Conservation (phyloP, 2,888 invertebrate genomes). For the Oscheius sp. region DNA sequence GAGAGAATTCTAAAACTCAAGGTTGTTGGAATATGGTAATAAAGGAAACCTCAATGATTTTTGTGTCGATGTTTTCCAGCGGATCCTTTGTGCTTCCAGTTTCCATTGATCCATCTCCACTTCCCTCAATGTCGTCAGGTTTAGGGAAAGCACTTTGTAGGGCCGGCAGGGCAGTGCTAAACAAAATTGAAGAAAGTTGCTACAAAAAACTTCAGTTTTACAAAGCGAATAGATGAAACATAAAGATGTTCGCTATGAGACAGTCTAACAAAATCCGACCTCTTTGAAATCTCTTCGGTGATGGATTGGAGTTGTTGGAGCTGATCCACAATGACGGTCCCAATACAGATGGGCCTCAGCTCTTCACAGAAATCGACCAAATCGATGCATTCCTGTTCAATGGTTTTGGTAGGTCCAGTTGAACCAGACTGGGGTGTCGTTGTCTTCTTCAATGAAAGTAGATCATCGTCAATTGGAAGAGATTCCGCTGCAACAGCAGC, state of each 20-base stretch:
- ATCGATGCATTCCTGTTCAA: conserved; percentile 37
- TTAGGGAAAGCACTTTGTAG: not conserved
- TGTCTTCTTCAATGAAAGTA: too few relatives aligned
- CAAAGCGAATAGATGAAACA: not conserved
- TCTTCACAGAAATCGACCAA: conserved; percentile 37
- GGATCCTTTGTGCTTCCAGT: not conserved
- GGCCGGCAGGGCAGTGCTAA: conserved; percentile 3
- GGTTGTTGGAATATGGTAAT: not conserved
- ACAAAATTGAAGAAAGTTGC: not conserved
- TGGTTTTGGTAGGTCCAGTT: not conserved
- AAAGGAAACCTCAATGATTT: not conserved
- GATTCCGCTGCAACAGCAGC: conserved; percentile 9
- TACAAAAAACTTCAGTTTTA: not conserved
- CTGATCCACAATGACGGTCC: conserved; percentile 44
- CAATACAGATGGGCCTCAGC: conserved; percentile 47
- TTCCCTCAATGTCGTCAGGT: conserved; percentile 25
- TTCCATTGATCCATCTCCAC: not conserved
- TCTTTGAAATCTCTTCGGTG: conserved; percentile 38
- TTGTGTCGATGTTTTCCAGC: not conserved
- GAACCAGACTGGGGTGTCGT: too few relatives aligned
- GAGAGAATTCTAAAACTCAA: conserved; percentile 38
- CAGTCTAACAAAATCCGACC: conserved; percentile 22
- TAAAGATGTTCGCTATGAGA: too few relatives aligned
- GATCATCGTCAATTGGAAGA: too few relatives aligned
- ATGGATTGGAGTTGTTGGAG: conserved; percentile 36